phyloP scores from a whole-genome alignment of 2,113 vertebrate species.

The Salvator merianae region DNA sequence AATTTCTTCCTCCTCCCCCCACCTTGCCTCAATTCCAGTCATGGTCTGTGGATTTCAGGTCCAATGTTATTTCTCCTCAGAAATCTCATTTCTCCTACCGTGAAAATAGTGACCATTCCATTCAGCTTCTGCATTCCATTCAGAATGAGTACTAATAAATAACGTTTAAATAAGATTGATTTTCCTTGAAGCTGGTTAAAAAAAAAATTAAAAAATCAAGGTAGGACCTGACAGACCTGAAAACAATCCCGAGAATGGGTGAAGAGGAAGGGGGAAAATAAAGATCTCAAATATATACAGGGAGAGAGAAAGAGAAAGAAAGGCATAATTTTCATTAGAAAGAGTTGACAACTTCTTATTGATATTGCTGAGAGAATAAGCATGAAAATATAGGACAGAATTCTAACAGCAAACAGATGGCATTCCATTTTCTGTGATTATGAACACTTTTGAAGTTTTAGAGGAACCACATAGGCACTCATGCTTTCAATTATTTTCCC shows the following conservation, averaged over 20 bases:
- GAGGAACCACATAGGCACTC: slow-evolving; percentile 68
- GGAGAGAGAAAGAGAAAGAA: slow-evolving; percentile 48
- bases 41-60: slow-evolving; percentile 53
- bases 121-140: slow-evolving; percentile 44
- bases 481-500: slow-evolving; percentile 80
- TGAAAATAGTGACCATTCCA: slow-evolving; percentile 39
- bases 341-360: slow-evolving; percentile 58
- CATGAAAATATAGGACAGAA: slow-evolving; percentile 73
- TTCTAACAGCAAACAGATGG: slow-evolving; percentile 80
- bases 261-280: no score
- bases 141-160: slow-evolving; percentile 32
- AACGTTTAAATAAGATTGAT: slow-evolving; percentile 23
- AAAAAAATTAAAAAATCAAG: slow-evolving; percentile 24
- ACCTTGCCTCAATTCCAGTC: background rate
- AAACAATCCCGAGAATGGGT: background rate
- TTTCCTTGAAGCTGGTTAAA: slow-evolving; percentile 22
- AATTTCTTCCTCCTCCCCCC: slow-evolving; percentile 26
- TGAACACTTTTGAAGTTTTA: slow-evolving; percentile 76
- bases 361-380: slow-evolving; percentile 67
- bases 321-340: slow-evolving; percentile 68
- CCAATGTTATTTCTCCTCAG: slow-evolving; percentile 24
- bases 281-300: background rate
- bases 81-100: slow-evolving; percentile 40
- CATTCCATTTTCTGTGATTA: slow-evolving; percentile 69
- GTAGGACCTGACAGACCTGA: slow-evolving; percentile 48